Base-by-base conservation (phyloP, 2,888 invertebrate genomes). In the Cordilura impudica region DNA sequence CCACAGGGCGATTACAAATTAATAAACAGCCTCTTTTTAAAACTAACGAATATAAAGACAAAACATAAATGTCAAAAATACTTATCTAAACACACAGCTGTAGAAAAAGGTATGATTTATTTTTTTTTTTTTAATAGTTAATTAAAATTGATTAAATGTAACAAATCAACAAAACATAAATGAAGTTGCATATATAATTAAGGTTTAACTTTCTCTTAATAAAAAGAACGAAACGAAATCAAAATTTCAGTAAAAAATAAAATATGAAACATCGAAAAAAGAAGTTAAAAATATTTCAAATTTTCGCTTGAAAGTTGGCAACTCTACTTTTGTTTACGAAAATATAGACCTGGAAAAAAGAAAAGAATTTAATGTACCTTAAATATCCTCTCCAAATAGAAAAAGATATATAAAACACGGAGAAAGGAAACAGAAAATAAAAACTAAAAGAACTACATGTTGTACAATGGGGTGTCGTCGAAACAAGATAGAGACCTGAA, bases 391-490 rank as follows among this genome's bases (percentile, higher is more conserved):
- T 72, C 39, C 60, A 66, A 58, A 63, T 31, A 45, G 12, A 8
- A 49, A 67, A 61, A 61, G 12, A 56, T 35, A 49, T 26, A 19
- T 49, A 19, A 53, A 61, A 53, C n/a, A 66, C 6, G 53, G 39
- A 49, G 60, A 71, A n/a, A 71, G 47, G 65, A 71, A 72, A 72
- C 47, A 54, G 16, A 60, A 69, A 60, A 70, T 23, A 58, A 69
- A 39, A 76, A 70, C 31, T 58, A 54, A 43, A 72, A 78, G 63
- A 73, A 69, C 63, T 70, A 73, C 61, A 73, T 69, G 73, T 73
- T 63, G 67, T 75, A 73, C 60, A 61, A 49, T 72, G 75, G 78
- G 78, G 78, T 78, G 78, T 77, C 78, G 78, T 67, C 77, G 77
- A 72, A 78, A 73, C 43, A 63, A 56, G 56, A 70, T 61, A 78